Evolutionary conservation across 2,797 vertebrate genomes (phyloP), one percentile per base, ranked within the genome.

Genomic region (Pseudochirops cupreus): DNA sequence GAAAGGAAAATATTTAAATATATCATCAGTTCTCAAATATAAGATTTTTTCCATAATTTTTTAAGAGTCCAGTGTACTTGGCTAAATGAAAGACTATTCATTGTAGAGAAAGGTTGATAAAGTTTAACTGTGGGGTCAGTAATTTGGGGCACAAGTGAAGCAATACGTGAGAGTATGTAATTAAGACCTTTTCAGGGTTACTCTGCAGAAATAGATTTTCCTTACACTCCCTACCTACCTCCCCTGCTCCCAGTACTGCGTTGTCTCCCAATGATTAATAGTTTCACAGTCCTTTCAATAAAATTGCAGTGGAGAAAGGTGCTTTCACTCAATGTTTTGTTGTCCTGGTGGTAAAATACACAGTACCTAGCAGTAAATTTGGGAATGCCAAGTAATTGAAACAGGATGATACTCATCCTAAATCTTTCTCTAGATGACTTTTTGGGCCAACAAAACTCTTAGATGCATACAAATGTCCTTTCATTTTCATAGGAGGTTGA

Each of bases 391-490:
- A 94, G 93, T 94, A 92, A 95, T 97, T 97, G 97, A 96, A 97
- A 97, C 96, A 95, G 94, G 97, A 95, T 94, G 96, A 97, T 97
- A 93, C 91, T 97, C 93, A 82, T 57, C 96, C 96, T 92, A 93
- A 91, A 97, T 90, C 97, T 98, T 98, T 98, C 95, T 97, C 95
- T 95, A 97, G 95, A 59, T 93, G 92, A 56, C 96, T 96, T 95
- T 54, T 97, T 97, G 94, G 96, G 94, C 93, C 92, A 94, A 96
- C 52, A 94, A 96, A 97, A 91, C 93, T 92, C 96, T 96, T 97
- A 96, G 97, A 98, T 91, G 96, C 97, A 96, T 96, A 97, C 97
- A 94, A 97, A 91, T 96, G 95, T 97, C 95, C 95, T 98, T 98
- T 97, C 95, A 74, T 97, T 98, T 97, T 97, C 94, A 97, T 67